Percentiles rank a stretch among this genome's conserved stretches.
Evolutionary conservation across 1,140 invertebrate genomes (phyloP).

Genomic region (Trichogramma pretiosum): DNA sequence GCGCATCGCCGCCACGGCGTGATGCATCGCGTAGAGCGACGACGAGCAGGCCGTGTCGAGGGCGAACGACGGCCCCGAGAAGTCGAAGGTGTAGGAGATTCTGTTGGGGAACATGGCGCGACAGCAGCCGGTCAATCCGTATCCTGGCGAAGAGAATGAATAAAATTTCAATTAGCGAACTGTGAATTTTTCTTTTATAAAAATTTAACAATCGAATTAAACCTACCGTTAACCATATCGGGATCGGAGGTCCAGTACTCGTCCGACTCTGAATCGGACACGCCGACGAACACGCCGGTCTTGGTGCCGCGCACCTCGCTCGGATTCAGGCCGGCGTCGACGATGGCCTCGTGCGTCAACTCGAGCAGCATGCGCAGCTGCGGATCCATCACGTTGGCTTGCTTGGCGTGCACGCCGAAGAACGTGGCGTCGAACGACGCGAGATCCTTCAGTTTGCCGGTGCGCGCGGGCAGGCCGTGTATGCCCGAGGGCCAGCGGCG

Average conservation of each 20-base stretch:
- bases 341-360: conserved; percentile 85
- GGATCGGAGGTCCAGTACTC: conserved; percentile 68
- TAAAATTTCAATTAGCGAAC: background rate
- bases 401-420: conserved; percentile 88
- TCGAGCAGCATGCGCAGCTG: conserved; percentile 86
- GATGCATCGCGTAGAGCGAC: conserved; percentile 77
- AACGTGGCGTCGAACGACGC: conserved; percentile 84
- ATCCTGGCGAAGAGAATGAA: conserved; percentile 38
- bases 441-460: conserved; percentile 85
- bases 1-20: conserved; percentile 75
- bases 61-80: conserved; percentile 83
- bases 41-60: conserved; percentile 95
- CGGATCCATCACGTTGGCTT: conserved; percentile 92
- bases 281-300: conserved; percentile 87
- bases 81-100: conserved; percentile 91
- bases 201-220: background rate
- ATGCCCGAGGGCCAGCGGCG: conserved; percentile 69
- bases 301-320: conserved; percentile 66
- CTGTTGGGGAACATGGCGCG: conserved; percentile 94
- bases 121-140: conserved; percentile 85
- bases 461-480: conserved; percentile 73
- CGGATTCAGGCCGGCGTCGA: conserved; percentile 88
- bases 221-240: conserved; percentile 67
- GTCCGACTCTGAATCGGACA: conserved; percentile 76
- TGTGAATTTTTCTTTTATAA: background rate